These are phyloP conservation scores for Chrosomus eos DNA, from an alignment of 2,797 vertebrate species.

Conservation along the genomic window DNA sequence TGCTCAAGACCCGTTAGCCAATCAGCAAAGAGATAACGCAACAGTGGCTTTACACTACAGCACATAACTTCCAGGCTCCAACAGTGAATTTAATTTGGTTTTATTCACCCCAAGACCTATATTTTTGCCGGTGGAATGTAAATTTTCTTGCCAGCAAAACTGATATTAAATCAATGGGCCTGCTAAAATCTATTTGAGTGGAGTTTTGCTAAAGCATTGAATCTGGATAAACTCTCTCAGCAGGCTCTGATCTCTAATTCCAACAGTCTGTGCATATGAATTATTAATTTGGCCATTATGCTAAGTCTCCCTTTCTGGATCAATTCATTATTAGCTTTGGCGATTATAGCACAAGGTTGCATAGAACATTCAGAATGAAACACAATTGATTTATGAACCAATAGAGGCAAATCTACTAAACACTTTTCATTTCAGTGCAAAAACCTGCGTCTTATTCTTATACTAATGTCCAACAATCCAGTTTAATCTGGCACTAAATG, in stretches of 20 bases:
- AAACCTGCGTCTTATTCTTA: not conserved
- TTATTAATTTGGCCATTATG: conserved; percentile 56
- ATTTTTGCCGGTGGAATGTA: conserved; percentile 13
- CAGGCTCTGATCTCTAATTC: conserved; percentile 49
- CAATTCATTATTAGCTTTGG: conserved; percentile 49
- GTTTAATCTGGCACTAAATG: not conserved
- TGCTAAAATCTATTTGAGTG: conserved; percentile 42
- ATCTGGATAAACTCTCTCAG: conserved; percentile 42
- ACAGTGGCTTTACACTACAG: not conserved
- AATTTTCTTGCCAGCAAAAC: conserved; percentile 1
- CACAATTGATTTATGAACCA: conserved; percentile 27
- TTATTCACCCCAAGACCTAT: conserved; percentile 14
- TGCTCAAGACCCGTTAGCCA: not conserved
- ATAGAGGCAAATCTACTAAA: conserved; percentile 10
- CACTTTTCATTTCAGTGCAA: not conserved
- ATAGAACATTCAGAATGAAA: conserved; percentile 29
- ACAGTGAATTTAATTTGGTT: conserved; percentile 31
- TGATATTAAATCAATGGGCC: conserved; percentile 47
- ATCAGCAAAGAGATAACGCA: not conserved
- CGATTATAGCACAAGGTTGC: conserved; percentile 37
- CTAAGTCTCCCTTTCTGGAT: conserved; percentile 48
- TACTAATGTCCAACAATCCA: not conserved
- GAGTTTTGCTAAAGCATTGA: conserved; percentile 46
- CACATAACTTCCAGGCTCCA: conserved; percentile 12
- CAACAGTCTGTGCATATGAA: conserved; percentile 54